These are phyloP conservation scores for Turdus rufiventris DNA, from an alignment of 2,113 vertebrate genomes.

Conservation along the genomic window DNA sequence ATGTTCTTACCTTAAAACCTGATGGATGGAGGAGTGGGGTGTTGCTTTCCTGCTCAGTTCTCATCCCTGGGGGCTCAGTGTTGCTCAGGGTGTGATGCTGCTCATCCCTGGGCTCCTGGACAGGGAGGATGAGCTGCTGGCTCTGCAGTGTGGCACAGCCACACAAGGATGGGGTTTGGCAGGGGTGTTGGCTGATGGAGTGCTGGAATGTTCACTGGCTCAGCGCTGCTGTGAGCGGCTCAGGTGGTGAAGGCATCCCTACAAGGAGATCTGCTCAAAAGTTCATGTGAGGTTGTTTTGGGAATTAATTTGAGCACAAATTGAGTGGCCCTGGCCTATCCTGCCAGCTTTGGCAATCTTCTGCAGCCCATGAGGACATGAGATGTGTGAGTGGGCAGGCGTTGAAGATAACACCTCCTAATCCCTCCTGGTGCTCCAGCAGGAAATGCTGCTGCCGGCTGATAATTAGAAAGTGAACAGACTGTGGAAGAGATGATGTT, in stretches of 20 bases:
- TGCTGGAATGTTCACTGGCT: not conserved
- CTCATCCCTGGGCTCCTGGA: not conserved
- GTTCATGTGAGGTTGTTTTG: not conserved
- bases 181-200: not conserved
- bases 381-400: not conserved
- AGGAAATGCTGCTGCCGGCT: not conserved
- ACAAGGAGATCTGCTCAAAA: not conserved
- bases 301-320: not conserved
- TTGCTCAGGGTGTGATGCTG: not conserved
- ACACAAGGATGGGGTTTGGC: fast-evolving
- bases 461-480: not conserved
- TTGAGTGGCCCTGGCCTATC: not conserved
- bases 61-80: fast-evolving
- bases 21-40: not conserved
- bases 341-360: not conserved
- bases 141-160: not conserved
- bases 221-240: not conserved
- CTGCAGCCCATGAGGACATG: not conserved
- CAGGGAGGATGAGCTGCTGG: not conserved
- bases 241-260: not conserved
- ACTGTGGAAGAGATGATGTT: not conserved
- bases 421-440: not conserved
- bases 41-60: not conserved
- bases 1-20: not conserved
- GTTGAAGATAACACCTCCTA: not conserved